phyloP scores from a whole-genome alignment of 2,113 vertebrate species.

The Hemiprocne comata region DNA sequence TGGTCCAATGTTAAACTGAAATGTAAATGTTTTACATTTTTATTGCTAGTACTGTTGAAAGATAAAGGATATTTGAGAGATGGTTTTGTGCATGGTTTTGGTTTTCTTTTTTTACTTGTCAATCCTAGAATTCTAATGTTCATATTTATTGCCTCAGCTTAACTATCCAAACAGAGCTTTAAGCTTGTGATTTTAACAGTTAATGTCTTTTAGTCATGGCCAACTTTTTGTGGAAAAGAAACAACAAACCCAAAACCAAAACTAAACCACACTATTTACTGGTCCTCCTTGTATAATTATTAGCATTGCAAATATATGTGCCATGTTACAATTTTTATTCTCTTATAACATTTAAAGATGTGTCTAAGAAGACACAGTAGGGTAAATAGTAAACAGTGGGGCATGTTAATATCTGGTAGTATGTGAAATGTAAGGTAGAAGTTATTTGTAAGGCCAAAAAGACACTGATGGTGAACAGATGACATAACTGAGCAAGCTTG shows the following conservation, averaged over 20 bases:
- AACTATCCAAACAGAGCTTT: not conserved
- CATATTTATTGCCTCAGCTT: not conserved
- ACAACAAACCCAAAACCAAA: fast-evolving
- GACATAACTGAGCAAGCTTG: too few relatives aligned
- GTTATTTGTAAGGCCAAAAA: not conserved
- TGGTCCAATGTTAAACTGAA: not conserved
- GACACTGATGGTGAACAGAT: not conserved
- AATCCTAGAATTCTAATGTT: not conserved
- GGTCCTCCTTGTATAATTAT: not conserved
- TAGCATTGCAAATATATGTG: not conserved
- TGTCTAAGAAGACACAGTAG: too few relatives aligned
- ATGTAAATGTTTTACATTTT: not conserved
- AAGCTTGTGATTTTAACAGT: not conserved
- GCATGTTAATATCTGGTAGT: not conserved
- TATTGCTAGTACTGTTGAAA: not conserved
- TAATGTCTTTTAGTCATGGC: not conserved
- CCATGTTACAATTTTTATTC: not conserved
- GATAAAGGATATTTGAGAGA: not conserved
- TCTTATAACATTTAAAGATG: fast-evolving
- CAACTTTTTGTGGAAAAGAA: not conserved
- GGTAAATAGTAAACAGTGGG: not conserved
- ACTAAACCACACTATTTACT: not conserved
- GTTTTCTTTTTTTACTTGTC: not conserved
- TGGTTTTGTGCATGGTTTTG: fast-evolving
- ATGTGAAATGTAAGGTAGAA: not conserved